These are phyloP conservation scores for Phrynocephalus vlangalii DNA, from an alignment of 2,797 vertebrate genomes.

Conservation along the genomic window DNA sequence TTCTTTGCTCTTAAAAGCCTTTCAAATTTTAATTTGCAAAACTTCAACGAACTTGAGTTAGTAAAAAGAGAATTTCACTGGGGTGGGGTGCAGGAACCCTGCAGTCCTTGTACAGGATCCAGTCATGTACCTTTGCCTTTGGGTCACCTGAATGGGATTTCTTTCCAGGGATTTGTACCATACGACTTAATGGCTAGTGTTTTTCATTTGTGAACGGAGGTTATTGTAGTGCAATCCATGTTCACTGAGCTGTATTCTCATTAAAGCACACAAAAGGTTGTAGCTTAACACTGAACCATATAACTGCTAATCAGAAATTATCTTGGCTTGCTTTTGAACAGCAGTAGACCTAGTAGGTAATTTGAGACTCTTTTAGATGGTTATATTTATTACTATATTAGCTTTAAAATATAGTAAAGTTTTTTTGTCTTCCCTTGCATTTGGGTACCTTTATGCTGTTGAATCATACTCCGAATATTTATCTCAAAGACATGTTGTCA, in stretches of 20 bases:
- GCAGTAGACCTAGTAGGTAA: not conserved
- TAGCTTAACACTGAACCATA: not conserved
- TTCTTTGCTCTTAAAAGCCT: not conserved
- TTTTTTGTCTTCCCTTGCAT: not conserved
- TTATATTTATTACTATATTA: not conserved
- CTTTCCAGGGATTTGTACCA: not conserved
- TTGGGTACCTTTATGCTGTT: not conserved
- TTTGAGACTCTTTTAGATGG: not conserved
- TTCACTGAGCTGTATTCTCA: not conserved
- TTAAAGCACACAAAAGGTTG: not conserved
- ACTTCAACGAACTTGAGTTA: not conserved
- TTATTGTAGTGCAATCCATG: not conserved
- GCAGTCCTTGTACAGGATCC: too few species aligned
- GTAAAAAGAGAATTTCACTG: not conserved
- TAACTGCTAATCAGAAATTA: not conserved
- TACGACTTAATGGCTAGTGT: not conserved
- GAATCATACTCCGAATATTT: not conserved
- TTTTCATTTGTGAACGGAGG: slow-evolving; percentile 16
- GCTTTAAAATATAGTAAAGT: too few species aligned
- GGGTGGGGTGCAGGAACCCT: too few species aligned
- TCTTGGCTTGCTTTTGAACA: not conserved
- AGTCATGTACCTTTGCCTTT: too few species aligned
- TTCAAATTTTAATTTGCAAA: not conserved
- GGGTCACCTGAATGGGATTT: not conserved
- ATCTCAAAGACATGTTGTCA: not conserved